Evolutionary conservation across 2,888 invertebrate species (phyloP).

Genomic region (Amphiduros pacificus): DNA sequence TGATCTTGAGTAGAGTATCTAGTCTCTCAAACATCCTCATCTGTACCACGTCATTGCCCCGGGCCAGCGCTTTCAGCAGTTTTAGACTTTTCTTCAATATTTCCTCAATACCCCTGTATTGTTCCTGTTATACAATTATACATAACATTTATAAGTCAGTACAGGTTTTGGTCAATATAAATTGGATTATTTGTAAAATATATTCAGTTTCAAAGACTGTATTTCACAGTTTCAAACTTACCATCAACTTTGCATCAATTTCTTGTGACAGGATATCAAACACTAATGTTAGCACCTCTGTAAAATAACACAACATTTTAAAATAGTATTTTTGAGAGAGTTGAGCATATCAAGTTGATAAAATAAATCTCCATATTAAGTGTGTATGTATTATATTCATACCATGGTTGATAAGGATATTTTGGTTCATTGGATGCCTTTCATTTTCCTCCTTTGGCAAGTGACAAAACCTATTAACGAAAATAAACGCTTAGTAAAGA

Average conservation of each 20-base stretch:
- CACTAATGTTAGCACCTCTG: constrained; percentile 38
- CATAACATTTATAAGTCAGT: too few relatives aligned
- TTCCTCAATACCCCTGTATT: constrained; percentile 36
- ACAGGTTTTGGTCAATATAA: too few relatives aligned
- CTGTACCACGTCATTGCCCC: constrained; percentile 38
- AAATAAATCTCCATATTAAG: background rate
- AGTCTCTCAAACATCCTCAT: constrained; percentile 37
- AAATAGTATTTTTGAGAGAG: too few relatives aligned
- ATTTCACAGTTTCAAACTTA: too few relatives aligned
- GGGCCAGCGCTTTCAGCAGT: constrained; percentile 33
- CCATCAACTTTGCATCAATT: constrained; percentile 42
- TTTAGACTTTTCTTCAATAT: constrained; percentile 35
- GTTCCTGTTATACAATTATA: constrained; percentile 25
- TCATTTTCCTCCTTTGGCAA: constrained; percentile 34
- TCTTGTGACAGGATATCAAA: constrained; percentile 42
- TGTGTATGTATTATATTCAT: constrained; percentile 2
- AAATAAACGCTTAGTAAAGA: background rate
- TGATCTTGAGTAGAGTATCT: constrained; percentile 35
- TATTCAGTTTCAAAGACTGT: background rate
- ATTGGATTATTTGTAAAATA: too few relatives aligned
- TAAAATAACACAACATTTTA: background rate
- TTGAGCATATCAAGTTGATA: constrained; percentile 2
- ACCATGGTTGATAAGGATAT: constrained; percentile 42
- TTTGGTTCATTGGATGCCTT: constrained; percentile 43
- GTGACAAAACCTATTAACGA: constrained; percentile 33